Percentiles rank a stretch among this genome's conserved stretches.
Conservation (phyloP, 2,888 invertebrate genomes). For the Atethmia centrago region DNA sequence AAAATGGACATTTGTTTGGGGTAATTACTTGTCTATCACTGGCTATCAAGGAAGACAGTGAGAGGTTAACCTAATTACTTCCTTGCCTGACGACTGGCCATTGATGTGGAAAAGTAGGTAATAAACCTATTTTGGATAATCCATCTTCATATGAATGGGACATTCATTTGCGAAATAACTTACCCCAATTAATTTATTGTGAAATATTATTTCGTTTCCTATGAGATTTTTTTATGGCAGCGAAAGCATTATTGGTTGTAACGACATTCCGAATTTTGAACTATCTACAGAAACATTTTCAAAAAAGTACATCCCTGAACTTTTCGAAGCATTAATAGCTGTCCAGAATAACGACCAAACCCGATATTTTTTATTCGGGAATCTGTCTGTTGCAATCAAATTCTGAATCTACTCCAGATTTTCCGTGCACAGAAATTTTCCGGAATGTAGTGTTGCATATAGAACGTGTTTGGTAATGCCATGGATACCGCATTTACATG, state of each 20-base stretch:
- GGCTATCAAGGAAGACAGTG: conserved; percentile 44
- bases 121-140: conserved; percentile 63
- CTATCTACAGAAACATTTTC: not conserved
- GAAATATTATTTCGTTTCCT: conserved; percentile 24
- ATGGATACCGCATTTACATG: conserved; percentile 31
- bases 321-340: conserved; percentile 11
- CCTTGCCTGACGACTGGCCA: conserved; percentile 71
- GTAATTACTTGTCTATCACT: conserved; percentile 49
- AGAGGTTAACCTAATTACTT: conserved; percentile 67
- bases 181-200: conserved; percentile 50
- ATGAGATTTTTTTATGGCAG: conserved; percentile 19
- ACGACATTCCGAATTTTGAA: not conserved
- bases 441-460: conserved; percentile 36
- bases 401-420: conserved; percentile 28
- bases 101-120: conserved; percentile 60
- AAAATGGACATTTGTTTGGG: conserved; percentile 39
- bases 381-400: conserved; percentile 9
- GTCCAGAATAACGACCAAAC: conserved; percentile 15
- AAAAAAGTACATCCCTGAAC: not conserved
- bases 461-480: conserved; percentile 40
- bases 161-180: conserved; percentile 63
- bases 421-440: conserved; percentile 19
- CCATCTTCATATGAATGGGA: conserved; percentile 64
- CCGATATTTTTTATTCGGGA: conserved; percentile 1
- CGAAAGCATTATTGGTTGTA: not conserved